A percentile compares a stretch with the other conserved stretches of the same genome.
phyloP scores from a whole-genome alignment of 1,140 invertebrate genomes.

The Drosophila athabasca region DNA sequence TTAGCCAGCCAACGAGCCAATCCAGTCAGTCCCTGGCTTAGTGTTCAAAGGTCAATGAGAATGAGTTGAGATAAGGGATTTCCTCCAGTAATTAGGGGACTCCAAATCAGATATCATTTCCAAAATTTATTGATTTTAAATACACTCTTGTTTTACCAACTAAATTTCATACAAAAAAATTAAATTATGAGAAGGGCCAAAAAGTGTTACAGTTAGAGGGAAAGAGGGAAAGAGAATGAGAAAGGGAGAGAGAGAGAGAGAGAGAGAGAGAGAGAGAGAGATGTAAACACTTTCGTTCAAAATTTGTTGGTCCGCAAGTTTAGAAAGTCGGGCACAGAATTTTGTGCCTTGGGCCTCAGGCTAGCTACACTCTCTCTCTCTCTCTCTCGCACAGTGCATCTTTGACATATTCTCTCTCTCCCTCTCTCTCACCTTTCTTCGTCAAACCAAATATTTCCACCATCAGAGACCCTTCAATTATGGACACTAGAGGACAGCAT shows the following conservation, averaged over 20 bases:
- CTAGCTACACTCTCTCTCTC: not conserved
- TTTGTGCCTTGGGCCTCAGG: conserved; percentile 32
- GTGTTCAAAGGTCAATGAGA: conserved; percentile 22
- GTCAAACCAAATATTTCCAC: too few relatives aligned
- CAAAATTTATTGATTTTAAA: too few relatives aligned
- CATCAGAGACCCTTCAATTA: conserved; percentile 12
- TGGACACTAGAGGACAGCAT: not conserved
- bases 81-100: too few relatives aligned
- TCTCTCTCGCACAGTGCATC: too few relatives aligned
- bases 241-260: not conserved
- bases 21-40: conserved; percentile 43
- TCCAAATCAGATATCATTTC: too few relatives aligned
- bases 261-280: too few relatives aligned
- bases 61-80: not conserved
- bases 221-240: not conserved
- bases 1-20: conserved; percentile 39
- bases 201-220: not conserved
- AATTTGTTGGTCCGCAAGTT: conserved; percentile 44
- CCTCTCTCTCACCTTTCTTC: too few relatives aligned
- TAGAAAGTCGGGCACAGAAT: conserved; percentile 5
- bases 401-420: too few relatives aligned
- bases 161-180: not conserved
- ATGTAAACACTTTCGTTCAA: conserved; percentile 12
- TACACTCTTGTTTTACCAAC: too few relatives aligned
- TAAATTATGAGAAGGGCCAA: not conserved